Base-by-base conservation (phyloP, 2,797 vertebrate species). In the Cryptoblepharus egeriae region DNA sequence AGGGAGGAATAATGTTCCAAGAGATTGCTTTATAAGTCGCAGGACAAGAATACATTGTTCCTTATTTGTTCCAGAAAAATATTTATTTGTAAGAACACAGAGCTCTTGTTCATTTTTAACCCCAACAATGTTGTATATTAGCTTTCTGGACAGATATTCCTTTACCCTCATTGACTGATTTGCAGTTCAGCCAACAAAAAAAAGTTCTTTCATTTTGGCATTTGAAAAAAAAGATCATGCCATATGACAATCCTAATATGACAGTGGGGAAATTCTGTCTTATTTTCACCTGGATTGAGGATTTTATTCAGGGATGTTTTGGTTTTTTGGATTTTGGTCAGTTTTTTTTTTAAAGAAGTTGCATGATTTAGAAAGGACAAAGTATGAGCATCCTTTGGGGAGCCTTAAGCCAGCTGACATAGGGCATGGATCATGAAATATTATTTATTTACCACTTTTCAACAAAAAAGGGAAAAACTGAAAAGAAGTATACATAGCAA, bases 1-100 rank as follows among this genome's bases (percentile, higher is more conserved):
- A n/a, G n/a, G 16, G 15, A 30, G 13, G 30, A n/a, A 10, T 32
- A 7, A 35, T 35, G 30, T 9, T 35, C 18, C 64, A 30, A 30
- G n/a, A 52, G 49, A 2, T 52, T 32, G n/a, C 9, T 55, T 73
- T 32, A 24, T 32, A 32, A 20, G 49, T 70, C n/a, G 64, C 73
- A 73, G 72, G 73, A 69, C 63, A 30, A 26, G 58, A 15, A 5
- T 22, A 5, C 35, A 20, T 82, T 90, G 35, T 42, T 80, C 42
- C 39, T 84, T 3, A 16, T 85, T 58, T 45, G 20, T 20, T 26
- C 0, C 0, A 84, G 39, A 49, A 80, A 26, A 7, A n/a, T 65
- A 7, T 75, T 85, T 82, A 28, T 35, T 68, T 58, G 13, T 42
- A 37, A 63, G 61, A 70, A 84, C 80, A 30, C 55, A 9, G 80